Percentiles rank a stretch among this genome's conserved stretches.
These are phyloP conservation scores for Alviniconcha strummeri DNA, from an alignment of 2,888 invertebrate species.

Conservation along the genomic window DNA sequence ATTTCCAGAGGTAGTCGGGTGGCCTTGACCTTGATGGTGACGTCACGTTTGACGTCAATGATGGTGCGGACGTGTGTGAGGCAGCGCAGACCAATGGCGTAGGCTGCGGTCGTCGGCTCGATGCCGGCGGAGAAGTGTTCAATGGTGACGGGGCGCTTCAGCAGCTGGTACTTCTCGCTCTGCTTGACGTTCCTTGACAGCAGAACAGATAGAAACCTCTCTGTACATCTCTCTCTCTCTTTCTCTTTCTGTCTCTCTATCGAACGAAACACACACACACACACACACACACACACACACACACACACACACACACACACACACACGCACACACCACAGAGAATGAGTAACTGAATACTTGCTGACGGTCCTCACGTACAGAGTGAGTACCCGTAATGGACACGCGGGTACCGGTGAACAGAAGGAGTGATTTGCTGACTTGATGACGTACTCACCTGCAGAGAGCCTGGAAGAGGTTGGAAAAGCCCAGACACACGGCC, in stretches of 20 bases:
- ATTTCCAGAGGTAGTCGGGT: not conserved
- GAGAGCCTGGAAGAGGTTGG: not conserved
- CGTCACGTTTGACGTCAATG: constrained; percentile 12
- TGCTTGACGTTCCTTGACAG: not conserved
- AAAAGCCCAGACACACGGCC: constrained; percentile 15
- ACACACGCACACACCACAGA: no score
- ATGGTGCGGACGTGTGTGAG: constrained; percentile 13
- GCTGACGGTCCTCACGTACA: no score
- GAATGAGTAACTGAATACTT: no score
- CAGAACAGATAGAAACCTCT: not conserved
- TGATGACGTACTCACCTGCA: not conserved
- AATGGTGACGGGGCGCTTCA: constrained; percentile 1
- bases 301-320: no score
- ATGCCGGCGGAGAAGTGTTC: constrained; percentile 4
- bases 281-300: no score
- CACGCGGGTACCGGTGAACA: not conserved
- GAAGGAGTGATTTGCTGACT: not conserved
- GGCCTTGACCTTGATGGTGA: constrained; percentile 26
- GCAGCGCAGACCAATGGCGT: not conserved
- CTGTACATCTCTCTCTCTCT: not conserved
- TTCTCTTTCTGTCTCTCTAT: not conserved
- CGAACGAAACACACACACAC: not conserved
- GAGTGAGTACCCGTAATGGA: no score
- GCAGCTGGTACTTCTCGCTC: constrained; percentile 13
- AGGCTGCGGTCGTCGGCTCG: not conserved